Evolutionary conservation across 2,113 vertebrate genomes (phyloP).

Genomic region (Platysteira castanea): DNA sequence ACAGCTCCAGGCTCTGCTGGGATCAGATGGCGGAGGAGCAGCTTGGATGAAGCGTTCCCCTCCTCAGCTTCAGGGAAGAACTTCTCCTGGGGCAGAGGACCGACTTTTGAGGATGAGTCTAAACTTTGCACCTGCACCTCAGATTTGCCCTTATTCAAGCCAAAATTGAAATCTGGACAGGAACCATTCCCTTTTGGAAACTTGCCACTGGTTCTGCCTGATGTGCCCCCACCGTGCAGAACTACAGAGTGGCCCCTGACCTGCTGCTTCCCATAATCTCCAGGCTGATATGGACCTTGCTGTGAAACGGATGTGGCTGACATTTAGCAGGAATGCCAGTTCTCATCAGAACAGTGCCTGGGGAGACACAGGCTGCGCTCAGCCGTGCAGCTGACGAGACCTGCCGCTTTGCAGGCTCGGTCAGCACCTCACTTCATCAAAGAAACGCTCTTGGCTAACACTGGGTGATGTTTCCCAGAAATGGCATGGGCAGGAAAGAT

Average conservation of each 20-base stretch:
- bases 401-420: slow-evolving; percentile 10
- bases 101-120: not conserved
- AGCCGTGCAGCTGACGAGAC: not conserved
- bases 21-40: not conserved
- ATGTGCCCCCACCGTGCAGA: not conserved
- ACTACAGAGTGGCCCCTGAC: not conserved
- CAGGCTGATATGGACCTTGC: not conserved
- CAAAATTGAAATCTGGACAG: not conserved
- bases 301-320: not conserved
- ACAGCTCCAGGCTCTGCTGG: not conserved
- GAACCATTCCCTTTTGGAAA: not conserved
- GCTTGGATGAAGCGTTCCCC: not conserved
- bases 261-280: not conserved
- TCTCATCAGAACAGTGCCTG: slow-evolving; percentile 12
- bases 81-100: not conserved
- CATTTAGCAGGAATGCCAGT: slow-evolving; percentile 25
- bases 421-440: not conserved
- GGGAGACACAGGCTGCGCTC: not conserved
- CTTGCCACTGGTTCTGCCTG: not conserved
- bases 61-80: not conserved
- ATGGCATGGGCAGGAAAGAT: not conserved
- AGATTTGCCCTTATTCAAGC: not conserved
- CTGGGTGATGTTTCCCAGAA: not conserved
- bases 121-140: not conserved
- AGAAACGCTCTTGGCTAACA: not conserved